Evolutionary conservation across 2,888 invertebrate species (phyloP), one percentile per base, ranked within the genome.

Genomic region (Coleophora flavipennella): DNA sequence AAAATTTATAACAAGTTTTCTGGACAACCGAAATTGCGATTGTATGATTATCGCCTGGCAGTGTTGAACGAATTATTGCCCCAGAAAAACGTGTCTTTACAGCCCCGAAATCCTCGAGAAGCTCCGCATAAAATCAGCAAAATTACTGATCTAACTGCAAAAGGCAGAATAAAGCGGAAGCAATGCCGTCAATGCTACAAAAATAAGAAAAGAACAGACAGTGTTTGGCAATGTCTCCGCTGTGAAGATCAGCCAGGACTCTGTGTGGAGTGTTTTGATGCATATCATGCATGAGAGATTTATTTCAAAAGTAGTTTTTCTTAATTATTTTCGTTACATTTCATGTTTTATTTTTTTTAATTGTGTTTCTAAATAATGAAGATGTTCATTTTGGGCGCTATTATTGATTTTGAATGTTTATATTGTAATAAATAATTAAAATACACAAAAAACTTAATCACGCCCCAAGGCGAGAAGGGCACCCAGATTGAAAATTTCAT

Each of bases 191-290:
- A 33, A 14, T 33, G 29, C 12, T n/a, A 13, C 26, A 36, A 35
- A 33, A 29, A 39, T 35, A 42, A 42, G 40, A 33, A 46, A 31
- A 13, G 36, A 28, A 41, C 41, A 33, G 41, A 42, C 33, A 33
- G 3, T 2, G 8, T 32, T 2, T 32, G 32, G 32, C 13, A 32
- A 2, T 32, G 32, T 13, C 13, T 3, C 13, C 2, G 6, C 10
- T 33, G 33, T 10, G 14, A 13, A 33, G 10, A 14, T 33, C 33
- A 14, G 10, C 28, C 35, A 8, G 27, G 35, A 3, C 35, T 35
- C 26, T 35, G 35, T 29, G 36, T 28, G 20, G 20, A 20, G 20
- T 20, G 20, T 20, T 20, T 20, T 20, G 20, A 20, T 20, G 6
- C 3, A 20, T 20, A 4, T 20, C 20, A 20, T 20, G 20, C n/a